Evolutionary conservation across 1,140 invertebrate species (phyloP).

Genomic region (Venturia canescens): DNA sequence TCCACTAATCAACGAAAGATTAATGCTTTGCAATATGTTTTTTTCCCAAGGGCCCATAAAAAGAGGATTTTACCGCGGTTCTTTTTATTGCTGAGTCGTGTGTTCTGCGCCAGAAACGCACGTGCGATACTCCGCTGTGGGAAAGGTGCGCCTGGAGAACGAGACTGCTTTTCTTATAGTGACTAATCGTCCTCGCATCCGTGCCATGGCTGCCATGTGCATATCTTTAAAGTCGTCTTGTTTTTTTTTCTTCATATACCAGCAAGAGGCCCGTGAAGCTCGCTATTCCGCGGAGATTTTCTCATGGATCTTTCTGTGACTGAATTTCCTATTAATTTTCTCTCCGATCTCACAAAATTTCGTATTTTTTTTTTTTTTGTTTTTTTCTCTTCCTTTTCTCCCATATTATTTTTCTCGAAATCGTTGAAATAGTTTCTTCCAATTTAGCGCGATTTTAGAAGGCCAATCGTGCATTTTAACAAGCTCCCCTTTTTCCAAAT

Average conservation of each 20-base stretch:
- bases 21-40: too few relatives aligned
- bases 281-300: constrained; percentile 20
- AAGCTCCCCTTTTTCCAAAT: too few relatives aligned
- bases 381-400: too few relatives aligned
- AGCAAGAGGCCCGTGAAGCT: constrained; percentile 33
- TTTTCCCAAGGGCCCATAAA: too few relatives aligned
- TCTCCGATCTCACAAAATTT: too few relatives aligned
- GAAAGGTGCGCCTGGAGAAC: constrained; percentile 26
- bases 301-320: not conserved
- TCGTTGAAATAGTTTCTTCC: too few relatives aligned
- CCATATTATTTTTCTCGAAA: too few relatives aligned
- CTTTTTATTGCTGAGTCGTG: not conserved
- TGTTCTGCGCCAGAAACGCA: not conserved
- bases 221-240: not conserved
- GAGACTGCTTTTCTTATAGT: constrained; percentile 24
- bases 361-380: too few relatives aligned
- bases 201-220: constrained; percentile 36
- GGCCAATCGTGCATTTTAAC: too few relatives aligned
- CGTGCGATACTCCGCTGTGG: not conserved
- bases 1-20: too few relatives aligned
- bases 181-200: constrained; percentile 41
- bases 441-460: too few relatives aligned
- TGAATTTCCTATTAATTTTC: not conserved
- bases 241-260: not conserved
- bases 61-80: too few relatives aligned